Evolutionary conservation across 2,888 invertebrate genomes (phyloP).

Genomic region (Phengaris arion): DNA sequence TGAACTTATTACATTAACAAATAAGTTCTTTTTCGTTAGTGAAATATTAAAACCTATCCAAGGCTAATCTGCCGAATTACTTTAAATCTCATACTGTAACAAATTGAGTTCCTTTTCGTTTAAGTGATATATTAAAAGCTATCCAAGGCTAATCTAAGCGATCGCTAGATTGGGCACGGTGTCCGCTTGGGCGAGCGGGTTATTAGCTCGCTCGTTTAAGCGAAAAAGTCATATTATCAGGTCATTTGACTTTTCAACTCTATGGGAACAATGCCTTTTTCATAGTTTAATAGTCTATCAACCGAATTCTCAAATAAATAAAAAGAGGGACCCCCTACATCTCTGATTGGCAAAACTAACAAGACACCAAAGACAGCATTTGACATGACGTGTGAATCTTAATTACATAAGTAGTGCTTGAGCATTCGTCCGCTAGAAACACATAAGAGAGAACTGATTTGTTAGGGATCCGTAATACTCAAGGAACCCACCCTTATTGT

Average conservation of each 20-base stretch:
- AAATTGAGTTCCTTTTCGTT: not conserved
- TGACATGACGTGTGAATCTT: no score
- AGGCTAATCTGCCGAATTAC: not conserved
- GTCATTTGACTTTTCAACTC: conserved; percentile 15
- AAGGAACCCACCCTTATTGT: no score
- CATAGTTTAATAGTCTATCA: not conserved
- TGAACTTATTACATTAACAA: not conserved
- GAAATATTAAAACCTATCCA: not conserved
- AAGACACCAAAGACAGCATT: no score
- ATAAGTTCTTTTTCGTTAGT: not conserved
- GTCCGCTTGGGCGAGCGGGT: conserved; percentile 2
- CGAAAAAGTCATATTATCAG: conserved; percentile 17
- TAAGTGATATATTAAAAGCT: conserved; percentile 8
- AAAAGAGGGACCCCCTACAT: no score
- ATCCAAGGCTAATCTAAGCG: conserved; percentile 11
- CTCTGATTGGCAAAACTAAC: no score
- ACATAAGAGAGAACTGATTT: no score
- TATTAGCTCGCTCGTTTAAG: conserved; percentile 17
- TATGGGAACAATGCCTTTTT: not conserved
- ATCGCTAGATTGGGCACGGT: conserved; percentile 27
- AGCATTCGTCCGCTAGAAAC: no score
- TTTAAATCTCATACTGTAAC: not conserved
- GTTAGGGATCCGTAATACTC: no score
- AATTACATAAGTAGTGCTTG: no score
- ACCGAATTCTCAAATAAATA: not conserved